These are phyloP conservation scores for Proales similis DNA, from an alignment of 1,140 invertebrate genomes.

Conservation along the genomic window DNA sequence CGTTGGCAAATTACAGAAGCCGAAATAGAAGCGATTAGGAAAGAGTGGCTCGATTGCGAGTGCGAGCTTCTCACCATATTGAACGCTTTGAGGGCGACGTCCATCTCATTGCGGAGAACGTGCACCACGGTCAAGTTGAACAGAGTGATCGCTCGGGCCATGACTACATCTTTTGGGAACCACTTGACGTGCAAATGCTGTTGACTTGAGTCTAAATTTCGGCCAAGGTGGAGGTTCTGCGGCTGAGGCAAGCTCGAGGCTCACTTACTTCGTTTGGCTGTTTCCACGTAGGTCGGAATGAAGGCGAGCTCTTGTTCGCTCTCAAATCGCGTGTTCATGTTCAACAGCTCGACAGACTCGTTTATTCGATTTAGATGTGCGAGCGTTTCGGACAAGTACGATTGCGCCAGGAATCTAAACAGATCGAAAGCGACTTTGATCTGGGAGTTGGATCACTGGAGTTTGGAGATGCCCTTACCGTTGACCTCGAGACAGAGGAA, in stretches of 20 bases:
- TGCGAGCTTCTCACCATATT: constrained; percentile 58
- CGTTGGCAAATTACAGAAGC: constrained; percentile 43
- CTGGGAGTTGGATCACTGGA: constrained; percentile 22
- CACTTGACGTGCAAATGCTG: constrained; percentile 54
- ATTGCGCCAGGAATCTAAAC: constrained; percentile 68
- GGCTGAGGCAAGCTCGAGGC: background rate
- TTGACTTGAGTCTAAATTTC: background rate
- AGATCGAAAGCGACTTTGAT: constrained; percentile 21
- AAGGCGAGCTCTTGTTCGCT: constrained; percentile 60
- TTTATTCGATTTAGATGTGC: constrained; percentile 71
- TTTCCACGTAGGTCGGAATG: constrained; percentile 47
- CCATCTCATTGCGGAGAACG: constrained; percentile 66
- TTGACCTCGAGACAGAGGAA: constrained; percentile 48
- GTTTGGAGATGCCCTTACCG: constrained; percentile 59
- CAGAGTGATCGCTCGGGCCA: constrained; percentile 63
- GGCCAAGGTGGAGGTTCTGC: constrained; percentile 2
- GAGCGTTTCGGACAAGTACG: constrained; percentile 81
- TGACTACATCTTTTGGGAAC: constrained; percentile 62
- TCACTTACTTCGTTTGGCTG: constrained; percentile 38
- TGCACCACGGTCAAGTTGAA: constrained; percentile 73
- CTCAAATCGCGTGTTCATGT: constrained; percentile 58
- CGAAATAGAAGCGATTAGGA: constrained; percentile 31
- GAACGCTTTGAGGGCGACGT: constrained; percentile 65
- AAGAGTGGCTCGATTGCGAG: background rate
- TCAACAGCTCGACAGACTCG: constrained; percentile 75